These are phyloP conservation scores for Apocheima hispidaria DNA, from an alignment of 2,888 invertebrate species.

Conservation along the genomic window DNA sequence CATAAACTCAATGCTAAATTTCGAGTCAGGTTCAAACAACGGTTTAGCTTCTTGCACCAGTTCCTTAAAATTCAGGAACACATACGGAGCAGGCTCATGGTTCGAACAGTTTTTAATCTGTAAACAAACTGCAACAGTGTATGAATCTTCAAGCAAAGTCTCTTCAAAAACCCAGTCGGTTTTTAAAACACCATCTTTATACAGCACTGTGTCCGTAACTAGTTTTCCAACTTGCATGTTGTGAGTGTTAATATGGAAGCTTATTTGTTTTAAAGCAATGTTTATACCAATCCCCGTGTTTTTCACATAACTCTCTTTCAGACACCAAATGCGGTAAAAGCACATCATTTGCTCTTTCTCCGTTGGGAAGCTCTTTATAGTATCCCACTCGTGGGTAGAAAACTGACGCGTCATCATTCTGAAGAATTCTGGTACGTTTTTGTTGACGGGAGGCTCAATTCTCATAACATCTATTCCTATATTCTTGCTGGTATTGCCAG, in stretches of 20 bases:
- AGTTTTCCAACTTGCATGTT: slow-evolving; percentile 72
- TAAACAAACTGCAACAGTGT: slow-evolving; percentile 92
- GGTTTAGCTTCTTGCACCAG: slow-evolving; percentile 84
- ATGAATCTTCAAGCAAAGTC: slow-evolving; percentile 90
- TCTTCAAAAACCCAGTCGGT: slow-evolving; percentile 94
- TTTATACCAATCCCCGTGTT: slow-evolving; percentile 95
- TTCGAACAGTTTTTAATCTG: slow-evolving; percentile 57
- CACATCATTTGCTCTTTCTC: slow-evolving; percentile 90
- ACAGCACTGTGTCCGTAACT: slow-evolving; percentile 88
- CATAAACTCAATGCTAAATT: slow-evolving; percentile 86
- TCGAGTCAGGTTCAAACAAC: slow-evolving; percentile 75
- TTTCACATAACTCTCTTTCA: slow-evolving; percentile 98
- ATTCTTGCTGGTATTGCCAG: slow-evolving; percentile 85
- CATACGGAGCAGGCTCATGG: slow-evolving; percentile 70
- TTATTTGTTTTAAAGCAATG: slow-evolving; percentile 90
- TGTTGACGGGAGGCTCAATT: slow-evolving; percentile 90
- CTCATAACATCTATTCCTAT: slow-evolving; percentile 97
- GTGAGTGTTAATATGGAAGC: slow-evolving; percentile 89
- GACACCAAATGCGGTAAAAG: slow-evolving; percentile 96
- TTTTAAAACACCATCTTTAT: slow-evolving; percentile 84
- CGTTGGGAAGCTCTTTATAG: slow-evolving; percentile 85
- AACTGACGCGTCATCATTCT: slow-evolving; percentile 95
- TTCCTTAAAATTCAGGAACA: slow-evolving; percentile 85
- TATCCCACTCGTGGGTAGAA: slow-evolving; percentile 92
- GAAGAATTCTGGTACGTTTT: slow-evolving; percentile 92